Conservation (phyloP, 2,797 vertebrate genomes). For the Yasuhikotakia modesta region DNA sequence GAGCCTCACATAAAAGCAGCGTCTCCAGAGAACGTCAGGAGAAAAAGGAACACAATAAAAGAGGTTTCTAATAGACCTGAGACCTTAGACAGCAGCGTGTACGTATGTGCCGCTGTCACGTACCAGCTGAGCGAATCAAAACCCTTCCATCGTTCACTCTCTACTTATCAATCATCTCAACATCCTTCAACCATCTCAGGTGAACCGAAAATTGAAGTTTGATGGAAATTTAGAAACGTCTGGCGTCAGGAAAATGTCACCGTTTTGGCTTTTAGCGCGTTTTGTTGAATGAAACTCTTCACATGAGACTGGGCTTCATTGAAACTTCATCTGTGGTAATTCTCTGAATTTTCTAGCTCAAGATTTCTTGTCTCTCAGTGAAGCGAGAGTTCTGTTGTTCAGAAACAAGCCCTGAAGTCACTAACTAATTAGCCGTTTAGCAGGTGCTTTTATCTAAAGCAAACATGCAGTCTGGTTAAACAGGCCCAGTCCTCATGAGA, state of each 20-base stretch:
- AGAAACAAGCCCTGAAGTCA: background rate
- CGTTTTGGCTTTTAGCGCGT: background rate
- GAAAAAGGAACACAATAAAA: slow-evolving; percentile 36
- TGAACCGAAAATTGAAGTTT: slow-evolving; percentile 25
- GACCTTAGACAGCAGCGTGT: slow-evolving; percentile 9
- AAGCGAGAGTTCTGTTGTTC: background rate
- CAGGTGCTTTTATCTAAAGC: background rate
- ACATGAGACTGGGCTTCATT: slow-evolving; percentile 1
- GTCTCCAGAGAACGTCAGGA: slow-evolving; percentile 34
- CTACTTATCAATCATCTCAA: slow-evolving; percentile 14
- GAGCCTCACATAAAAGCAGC: slow-evolving; percentile 52
- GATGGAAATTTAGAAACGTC: slow-evolving; percentile 14
- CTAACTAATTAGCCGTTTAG: background rate
- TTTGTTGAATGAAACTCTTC: slow-evolving; percentile 34
- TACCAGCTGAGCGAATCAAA: slow-evolving; percentile 49
- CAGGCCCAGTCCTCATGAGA: background rate
- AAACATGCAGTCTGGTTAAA: background rate
- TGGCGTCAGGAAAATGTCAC: slow-evolving; percentile 34
- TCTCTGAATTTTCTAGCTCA: background rate
- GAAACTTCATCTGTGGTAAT: slow-evolving; percentile 17
- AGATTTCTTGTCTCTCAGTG: background rate
- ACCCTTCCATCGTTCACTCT: slow-evolving; percentile 28
- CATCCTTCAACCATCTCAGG: slow-evolving; percentile 25
- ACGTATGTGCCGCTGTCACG: slow-evolving; percentile 45
- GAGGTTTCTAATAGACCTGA: slow-evolving; percentile 21